Evolutionary conservation across 2,888 invertebrate species (phyloP), one percentile per base, ranked within the genome.

Genomic region (Helleia helle): DNA sequence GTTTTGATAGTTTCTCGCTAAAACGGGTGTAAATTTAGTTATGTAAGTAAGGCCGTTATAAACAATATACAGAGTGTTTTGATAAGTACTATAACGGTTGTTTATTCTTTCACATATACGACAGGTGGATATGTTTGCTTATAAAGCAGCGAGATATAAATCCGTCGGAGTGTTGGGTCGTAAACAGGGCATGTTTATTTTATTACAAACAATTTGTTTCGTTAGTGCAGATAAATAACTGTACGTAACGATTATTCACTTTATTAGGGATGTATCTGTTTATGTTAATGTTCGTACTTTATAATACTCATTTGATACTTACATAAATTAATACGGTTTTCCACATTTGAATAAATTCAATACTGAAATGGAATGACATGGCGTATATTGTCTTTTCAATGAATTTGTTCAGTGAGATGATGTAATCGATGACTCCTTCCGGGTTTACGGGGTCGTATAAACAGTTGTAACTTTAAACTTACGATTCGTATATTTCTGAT

Each of bases 121-220:
- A 66, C 73, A 73, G 70, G 68, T 73, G 67, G 55, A 50, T 50
- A 47, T 61, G 62, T 62, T 62, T n/a, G n/a, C n/a, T n/a, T n/a
- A n/a, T n/a, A n/a, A n/a, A n/a, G n/a, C n/a, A 59, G 53, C 51
- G 44, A 49, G 42, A 51, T 52, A 66, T 74, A 75, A 71, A 73
- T 72, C 70, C 55, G 46, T 75, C 69, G 38, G 54, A 45, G 55
- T 49, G 54, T 44, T 50, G 49, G 55, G 57, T 59, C 55, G 60
- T 64, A 67, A 68, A 63, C 59, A 57, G 55, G 53, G 51, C 51
- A 48, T 69, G 71, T 76, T 74, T 76, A 62, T 72, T 66, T 72
- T 66, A 53, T 56, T 57, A 55, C 54, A 51, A 52, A 53, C 55
- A 58, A 52, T 55, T 57, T 51, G 53, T 55, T 53, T 50, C 49